Base-by-base conservation (phyloP, 2,888 invertebrate genomes). In the Apamea crenata region DNA sequence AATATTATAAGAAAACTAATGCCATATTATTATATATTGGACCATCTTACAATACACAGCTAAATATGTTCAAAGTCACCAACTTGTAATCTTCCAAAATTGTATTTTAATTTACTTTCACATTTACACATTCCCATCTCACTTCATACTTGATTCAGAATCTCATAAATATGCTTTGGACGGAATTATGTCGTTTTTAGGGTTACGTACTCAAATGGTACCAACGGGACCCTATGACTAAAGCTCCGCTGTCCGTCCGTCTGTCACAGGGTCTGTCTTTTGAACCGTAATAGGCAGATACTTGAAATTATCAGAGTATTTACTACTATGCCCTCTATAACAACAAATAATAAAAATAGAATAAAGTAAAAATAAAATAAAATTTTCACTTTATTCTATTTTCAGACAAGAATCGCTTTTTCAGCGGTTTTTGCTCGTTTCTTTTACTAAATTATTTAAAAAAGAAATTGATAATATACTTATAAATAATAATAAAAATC, bases 71-170 rank as follows among this genome's bases (percentile, higher is more conserved):
- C 1, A n/a, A 63, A 50, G n/a, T 50, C n/a, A 16, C 40, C 32
- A 21, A 53, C 14, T 29, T 65, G 1, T 40, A 16, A 59, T 32
- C 69, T 47, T 32, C 4, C 70, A 21, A 71, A 61, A 16, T 53
- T 50, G 21, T 32, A 36, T 66, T 56, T 21, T 36, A 74, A 82
- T 83, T 76, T 3, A 47, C 32, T 76, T 75, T 21, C 10, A n/a
- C 50, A 65, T 69, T 59, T 25, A 10, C 18, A 56, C 47, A 36
- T 81, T 47, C 32, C 29, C 79, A 84, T 78, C 70, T 77, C 56
- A 65, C 47, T 65, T 21, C 21, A 72, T 71, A 74, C 40, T 74
- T 80, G 18, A 67, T 70, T 77, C 44, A 59, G 63, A 14, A 25
- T 71, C 21, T 56, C 56, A 63, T 66, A 73, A 75, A 67, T 66